These are phyloP conservation scores for Chloropsis hardwickii DNA, from an alignment of 2,113 vertebrate genomes.

Conservation along the genomic window DNA sequence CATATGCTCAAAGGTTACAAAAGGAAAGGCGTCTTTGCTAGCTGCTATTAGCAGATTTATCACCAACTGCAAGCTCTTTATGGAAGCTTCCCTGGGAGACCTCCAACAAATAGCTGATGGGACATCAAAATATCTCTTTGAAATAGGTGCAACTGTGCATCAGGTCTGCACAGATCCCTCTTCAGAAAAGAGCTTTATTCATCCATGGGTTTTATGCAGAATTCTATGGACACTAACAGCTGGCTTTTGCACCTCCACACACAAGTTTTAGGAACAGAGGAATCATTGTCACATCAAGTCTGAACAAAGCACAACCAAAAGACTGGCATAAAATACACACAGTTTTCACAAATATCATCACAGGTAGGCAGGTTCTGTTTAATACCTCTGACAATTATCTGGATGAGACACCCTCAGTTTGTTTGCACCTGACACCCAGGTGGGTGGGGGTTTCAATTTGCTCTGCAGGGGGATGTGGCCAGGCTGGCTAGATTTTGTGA, in stretches of 20 bases:
- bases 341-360: neutral
- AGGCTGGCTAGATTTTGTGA: rapidly evolving
- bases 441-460: rapidly evolving
- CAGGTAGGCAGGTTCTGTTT: neutral
- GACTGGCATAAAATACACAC: neutral
- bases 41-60: neutral
- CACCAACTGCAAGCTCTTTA: neutral
- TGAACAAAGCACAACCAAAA: neutral
- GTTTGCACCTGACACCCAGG: neutral
- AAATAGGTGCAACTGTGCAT: neutral
- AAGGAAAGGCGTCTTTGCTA: neutral
- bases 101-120: neutral
- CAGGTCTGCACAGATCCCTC: neutral
- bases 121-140: neutral
- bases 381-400: neutral
- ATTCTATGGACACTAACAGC: neutral
- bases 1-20: neutral
- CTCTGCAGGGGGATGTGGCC: neutral
- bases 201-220: neutral
- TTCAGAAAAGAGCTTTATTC: neutral
- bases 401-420: neutral
- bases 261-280: neutral
- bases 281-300: neutral
- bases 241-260: neutral
- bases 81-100: neutral